A percentile compares a stretch with the other conserved stretches of the same genome.
Evolutionary conservation across 2,888 invertebrate genomes (phyloP).

Genomic region (Tiliacea aurago): DNA sequence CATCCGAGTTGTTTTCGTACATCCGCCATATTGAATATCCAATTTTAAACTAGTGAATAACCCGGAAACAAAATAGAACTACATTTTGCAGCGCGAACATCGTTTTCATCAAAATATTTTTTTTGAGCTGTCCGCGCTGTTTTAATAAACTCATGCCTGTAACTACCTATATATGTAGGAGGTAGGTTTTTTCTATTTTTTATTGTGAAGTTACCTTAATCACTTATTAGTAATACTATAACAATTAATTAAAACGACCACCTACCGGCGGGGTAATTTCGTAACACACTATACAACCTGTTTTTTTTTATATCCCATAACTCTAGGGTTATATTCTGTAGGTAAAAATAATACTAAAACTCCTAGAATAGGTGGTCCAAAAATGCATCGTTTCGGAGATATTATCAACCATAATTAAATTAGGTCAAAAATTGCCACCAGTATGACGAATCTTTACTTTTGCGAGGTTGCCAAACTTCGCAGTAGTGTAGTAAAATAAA

Average conservation of each 20-base stretch:
- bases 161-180: neutral
- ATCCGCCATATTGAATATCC: slow-evolving; percentile 36
- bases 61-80: slow-evolving; percentile 35
- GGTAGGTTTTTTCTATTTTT: neutral
- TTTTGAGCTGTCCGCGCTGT: slow-evolving; percentile 2
- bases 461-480: too few species aligned
- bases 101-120: slow-evolving; percentile 19
- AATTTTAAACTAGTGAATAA: slow-evolving; percentile 47
- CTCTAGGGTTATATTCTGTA: too few species aligned
- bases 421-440: too few species aligned
- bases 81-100: slow-evolving; percentile 22
- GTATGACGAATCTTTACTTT: too few species aligned
- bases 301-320: too few species aligned
- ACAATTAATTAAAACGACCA: neutral
- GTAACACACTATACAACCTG: too few species aligned
- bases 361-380: too few species aligned
- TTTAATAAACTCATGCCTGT: slow-evolving; percentile 9
- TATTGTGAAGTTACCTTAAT: neutral
- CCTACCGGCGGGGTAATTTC: too few species aligned
- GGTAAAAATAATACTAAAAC: too few species aligned
- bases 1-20: slow-evolving; percentile 32
- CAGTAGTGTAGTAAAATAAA: too few species aligned
- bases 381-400: too few species aligned
- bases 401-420: too few species aligned
- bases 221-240: neutral